Conservation (phyloP, 2,113 vertebrate genomes). For the Campylorhamphus procurvoides region DNA sequence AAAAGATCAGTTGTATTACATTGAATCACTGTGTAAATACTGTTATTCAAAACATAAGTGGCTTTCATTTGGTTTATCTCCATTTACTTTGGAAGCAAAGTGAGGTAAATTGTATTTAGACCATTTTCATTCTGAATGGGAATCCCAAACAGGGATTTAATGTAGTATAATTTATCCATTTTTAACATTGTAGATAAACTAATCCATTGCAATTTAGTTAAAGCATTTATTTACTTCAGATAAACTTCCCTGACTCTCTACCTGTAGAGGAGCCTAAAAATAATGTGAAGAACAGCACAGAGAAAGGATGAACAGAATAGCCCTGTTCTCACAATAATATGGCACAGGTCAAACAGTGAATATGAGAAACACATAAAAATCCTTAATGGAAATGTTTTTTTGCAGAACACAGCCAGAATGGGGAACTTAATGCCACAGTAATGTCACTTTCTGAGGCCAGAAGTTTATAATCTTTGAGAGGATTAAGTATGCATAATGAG, state of each 20-base stretch:
- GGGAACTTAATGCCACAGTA: neutral
- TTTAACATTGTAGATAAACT: neutral
- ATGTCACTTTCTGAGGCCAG: neutral
- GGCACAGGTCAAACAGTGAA: neutral
- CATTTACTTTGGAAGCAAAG: constrained; percentile 17
- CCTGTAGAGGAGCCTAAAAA: neutral
- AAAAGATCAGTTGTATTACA: neutral
- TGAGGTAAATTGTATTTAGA: constrained; percentile 24
- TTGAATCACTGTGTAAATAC: neutral
- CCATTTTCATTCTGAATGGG: constrained; percentile 12
- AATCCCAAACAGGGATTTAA: neutral
- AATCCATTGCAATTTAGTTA: constrained; percentile 28
- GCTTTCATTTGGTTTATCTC: constrained; percentile 24
- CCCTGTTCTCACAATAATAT: neutral
- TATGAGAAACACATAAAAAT: neutral
- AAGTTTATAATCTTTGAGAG: constrained; percentile 20
- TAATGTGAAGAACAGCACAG: neutral
- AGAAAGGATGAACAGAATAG: neutral
- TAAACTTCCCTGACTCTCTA: neutral
- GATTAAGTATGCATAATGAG: constrained; percentile 33
- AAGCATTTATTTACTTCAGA: neutral
- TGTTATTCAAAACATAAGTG: constrained; percentile 7
- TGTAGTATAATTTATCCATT: constrained; percentile 4
- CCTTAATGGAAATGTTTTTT: constrained; percentile 11
- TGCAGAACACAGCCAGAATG: neutral